Evolutionary conservation across 2,797 vertebrate genomes (phyloP).

Genomic region (Myoxocephalus aenaeus): DNA sequence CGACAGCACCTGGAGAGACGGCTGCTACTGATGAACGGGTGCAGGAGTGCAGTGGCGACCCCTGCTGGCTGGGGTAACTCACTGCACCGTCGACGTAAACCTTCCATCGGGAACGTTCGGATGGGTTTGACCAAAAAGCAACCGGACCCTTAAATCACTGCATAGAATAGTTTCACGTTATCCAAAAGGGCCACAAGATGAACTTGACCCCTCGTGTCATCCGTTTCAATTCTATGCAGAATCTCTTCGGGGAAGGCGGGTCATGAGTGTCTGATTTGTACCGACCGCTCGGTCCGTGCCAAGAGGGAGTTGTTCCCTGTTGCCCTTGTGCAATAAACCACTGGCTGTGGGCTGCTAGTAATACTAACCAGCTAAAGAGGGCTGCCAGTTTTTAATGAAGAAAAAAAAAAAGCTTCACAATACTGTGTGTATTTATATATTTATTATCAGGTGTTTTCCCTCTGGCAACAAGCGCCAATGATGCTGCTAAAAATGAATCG

Average conservation of each 20-base stretch:
- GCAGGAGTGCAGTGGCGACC: slow-evolving; percentile 69
- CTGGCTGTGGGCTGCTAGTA: slow-evolving; percentile 35
- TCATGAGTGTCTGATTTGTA: slow-evolving; percentile 5
- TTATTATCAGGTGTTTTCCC: slow-evolving; percentile 62
- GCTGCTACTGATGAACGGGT: slow-evolving; percentile 88
- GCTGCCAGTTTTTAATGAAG: slow-evolving; percentile 56
- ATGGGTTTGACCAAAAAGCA: slow-evolving; percentile 38
- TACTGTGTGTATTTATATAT: slow-evolving; percentile 44
- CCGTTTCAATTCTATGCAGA: slow-evolving; percentile 59
- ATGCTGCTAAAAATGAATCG: slow-evolving; percentile 72
- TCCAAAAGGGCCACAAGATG: not conserved
- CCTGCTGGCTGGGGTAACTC: slow-evolving; percentile 88
- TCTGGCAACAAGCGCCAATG: slow-evolving; percentile 39
- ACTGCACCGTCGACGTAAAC: slow-evolving; percentile 37
- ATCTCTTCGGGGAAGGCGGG: slow-evolving; percentile 49
- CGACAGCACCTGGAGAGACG: slow-evolving; percentile 92
- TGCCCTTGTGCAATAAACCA: slow-evolving; percentile 71
- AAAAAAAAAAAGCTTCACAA: slow-evolving; percentile 4
- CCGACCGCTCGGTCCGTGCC: slow-evolving; percentile 49
- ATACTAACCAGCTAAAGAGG: slow-evolving; percentile 47
- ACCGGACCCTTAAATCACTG: slow-evolving; percentile 45
- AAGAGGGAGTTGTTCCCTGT: slow-evolving; percentile 52
- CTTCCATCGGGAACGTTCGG: not conserved
- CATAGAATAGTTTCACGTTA: slow-evolving; percentile 18
- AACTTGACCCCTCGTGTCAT: not conserved